A percentile compares a stretch with the other conserved stretches of the same genome.
These are phyloP conservation scores for Poecilia latipinna DNA, from an alignment of 2,113 vertebrate genomes.

Conservation along the genomic window DNA sequence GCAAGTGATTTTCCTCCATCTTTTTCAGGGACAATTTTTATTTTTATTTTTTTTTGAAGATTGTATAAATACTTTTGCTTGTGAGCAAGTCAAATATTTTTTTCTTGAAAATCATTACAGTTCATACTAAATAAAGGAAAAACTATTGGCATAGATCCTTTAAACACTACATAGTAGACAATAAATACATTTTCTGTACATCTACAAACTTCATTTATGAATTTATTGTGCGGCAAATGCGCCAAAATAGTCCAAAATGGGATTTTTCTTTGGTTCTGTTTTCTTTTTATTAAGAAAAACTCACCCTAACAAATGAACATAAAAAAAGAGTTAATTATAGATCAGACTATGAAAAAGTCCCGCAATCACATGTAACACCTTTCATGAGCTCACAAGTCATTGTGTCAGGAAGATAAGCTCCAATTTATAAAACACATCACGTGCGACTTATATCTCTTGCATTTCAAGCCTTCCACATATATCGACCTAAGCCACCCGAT, in stretches of 20 bases:
- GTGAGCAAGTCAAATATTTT: not conserved
- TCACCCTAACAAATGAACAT: no score
- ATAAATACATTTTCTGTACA: no score
- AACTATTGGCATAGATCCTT: no score
- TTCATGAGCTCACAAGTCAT: not conserved
- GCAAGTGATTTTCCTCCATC: not conserved
- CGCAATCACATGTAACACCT: no score
- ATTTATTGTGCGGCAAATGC: not conserved
- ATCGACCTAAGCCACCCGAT: not conserved
- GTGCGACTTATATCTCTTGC: not conserved
- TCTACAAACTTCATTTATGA: not conserved
- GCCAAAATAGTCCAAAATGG: no score
- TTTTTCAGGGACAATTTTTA: not conserved
- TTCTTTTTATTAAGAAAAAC: no score
- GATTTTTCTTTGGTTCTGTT: no score
- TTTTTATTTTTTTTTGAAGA: not conserved
- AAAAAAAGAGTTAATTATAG: no score
- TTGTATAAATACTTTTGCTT: not conserved
- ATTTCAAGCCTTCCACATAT: not conserved
- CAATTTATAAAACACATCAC: not conserved
- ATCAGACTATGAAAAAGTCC: no score
- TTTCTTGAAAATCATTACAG: not conserved
- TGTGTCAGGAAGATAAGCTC: not conserved
- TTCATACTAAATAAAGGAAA: no score
- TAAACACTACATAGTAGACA: no score